Conservation (phyloP, 1,140 invertebrate species). For the Thalassaphorura encarpata region DNA sequence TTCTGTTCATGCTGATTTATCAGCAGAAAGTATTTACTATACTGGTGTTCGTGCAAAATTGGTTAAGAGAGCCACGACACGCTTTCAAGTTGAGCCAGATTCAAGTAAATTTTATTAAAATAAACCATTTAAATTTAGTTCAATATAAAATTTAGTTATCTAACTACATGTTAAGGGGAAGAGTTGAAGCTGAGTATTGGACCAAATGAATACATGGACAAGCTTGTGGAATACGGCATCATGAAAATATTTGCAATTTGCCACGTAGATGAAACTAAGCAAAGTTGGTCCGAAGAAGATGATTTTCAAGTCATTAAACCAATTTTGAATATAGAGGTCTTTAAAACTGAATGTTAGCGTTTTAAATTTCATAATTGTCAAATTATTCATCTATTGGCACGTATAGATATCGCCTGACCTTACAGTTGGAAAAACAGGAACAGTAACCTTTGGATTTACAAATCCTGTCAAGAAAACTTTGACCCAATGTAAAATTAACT, state of each 20-base stretch:
- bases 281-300: constrained; percentile 62
- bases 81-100: constrained; percentile 48
- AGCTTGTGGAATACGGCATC: constrained; percentile 62
- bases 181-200: constrained; percentile 48
- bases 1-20: constrained; percentile 52
- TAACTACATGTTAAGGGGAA: constrained; percentile 43
- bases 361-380: too few species aligned
- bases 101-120: constrained; percentile 39
- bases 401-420: constrained; percentile 48
- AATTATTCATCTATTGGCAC: not conserved
- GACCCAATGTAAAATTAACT: constrained; percentile 53
- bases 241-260: constrained; percentile 61
- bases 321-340: constrained; percentile 27
- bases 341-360: not conserved
- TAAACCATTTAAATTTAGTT: not conserved
- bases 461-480: constrained; percentile 55
- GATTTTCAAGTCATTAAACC: constrained; percentile 63
- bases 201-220: constrained; percentile 55
- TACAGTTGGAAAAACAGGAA: constrained; percentile 44
- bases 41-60: constrained; percentile 58
- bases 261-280: constrained; percentile 57
- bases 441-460: constrained; percentile 50
- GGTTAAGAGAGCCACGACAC: constrained; percentile 56
- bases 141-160: not conserved
- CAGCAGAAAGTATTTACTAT: constrained; percentile 61